Percentiles rank a stretch among this genome's conserved stretches.
These are phyloP conservation scores for Nasonia longicornis DNA, from an alignment of 1,140 invertebrate genomes.

Conservation along the genomic window DNA sequence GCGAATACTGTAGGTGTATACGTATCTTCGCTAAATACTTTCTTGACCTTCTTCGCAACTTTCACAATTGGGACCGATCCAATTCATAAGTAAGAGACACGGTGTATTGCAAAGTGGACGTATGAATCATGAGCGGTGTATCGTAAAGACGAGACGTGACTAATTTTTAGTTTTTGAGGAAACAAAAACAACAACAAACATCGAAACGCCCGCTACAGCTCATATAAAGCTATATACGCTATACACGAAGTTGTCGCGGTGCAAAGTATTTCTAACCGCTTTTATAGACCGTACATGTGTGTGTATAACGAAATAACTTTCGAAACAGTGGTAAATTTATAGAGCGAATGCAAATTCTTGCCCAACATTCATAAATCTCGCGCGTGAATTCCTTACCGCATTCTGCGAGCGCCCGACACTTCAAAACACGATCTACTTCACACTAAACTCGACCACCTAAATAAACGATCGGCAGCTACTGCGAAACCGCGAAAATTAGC, in stretches of 20 bases:
- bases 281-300: too few species aligned
- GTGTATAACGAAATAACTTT: too few species aligned
- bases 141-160: too few species aligned
- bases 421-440: neutral
- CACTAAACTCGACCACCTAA: neutral
- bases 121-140: too few species aligned
- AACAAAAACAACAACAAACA: too few species aligned
- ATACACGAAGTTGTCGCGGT: too few species aligned
- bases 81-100: neutral
- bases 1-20: conserved; percentile 1
- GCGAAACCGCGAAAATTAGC: too few species aligned
- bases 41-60: conserved; percentile 42
- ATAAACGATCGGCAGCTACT: neutral
- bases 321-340: neutral
- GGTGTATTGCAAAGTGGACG: too few species aligned
- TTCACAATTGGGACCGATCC: conserved; percentile 41
- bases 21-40: conserved; percentile 13
- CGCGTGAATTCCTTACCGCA: neutral
- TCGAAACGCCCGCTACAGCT: too few species aligned
- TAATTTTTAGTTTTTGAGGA: too few species aligned
- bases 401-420: neutral
- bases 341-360: neutral
- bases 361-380: neutral
- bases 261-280: too few species aligned
- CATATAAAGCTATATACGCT: too few species aligned